Evolutionary conservation across 2,113 vertebrate species (phyloP), one percentile per base, ranked within the genome.

Genomic region (Calyptomena viridis): DNA sequence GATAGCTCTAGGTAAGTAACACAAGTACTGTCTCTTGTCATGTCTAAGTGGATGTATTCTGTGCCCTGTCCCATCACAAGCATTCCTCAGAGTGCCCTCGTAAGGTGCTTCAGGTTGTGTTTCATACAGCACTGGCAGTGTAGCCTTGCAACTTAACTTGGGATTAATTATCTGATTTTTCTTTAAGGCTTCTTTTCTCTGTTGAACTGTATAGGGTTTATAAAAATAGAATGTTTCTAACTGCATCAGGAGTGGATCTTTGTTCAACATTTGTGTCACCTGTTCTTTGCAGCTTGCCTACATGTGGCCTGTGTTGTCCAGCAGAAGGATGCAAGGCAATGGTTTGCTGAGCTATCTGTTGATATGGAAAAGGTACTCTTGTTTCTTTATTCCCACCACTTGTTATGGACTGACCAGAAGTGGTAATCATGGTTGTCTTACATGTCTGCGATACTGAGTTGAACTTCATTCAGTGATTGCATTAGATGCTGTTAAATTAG

Each of bases 221-320:
- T 12, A 56, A 67, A 88, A 80, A 5, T 0, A 6, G 11, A n/a
- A 31, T 62, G 11, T 88, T 95, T 90, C 21, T 74, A 35, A 59
- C 30, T 52, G 8, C 52, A 20, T 52, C 14, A 9, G 12, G 18
- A 63, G 5, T 47, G 46, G 50, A 27, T 82, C 55, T 86, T 84
- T 91, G 11, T 68, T 96, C 75, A 87, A 1, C 71, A 28, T 40
- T 42, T 2, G 0, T 93, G 33, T 93, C 17, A 66, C 55, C 55
- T 88, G 89, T 92, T 93, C 67, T 95, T 97, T 97, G 69, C 96
- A 99, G 99, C 99, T 72, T 99, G 99, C 94, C 98, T 99, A 67
- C 99, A 99, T 25, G 99, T 99, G 58, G 99, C 99, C 82, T 99
- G 99, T 97, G 99, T 99, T 96, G 99, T 99, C 72, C 99, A 99